Base-by-base conservation (phyloP, 2,797 vertebrate species). In the Phoeniculus purpureus region DNA sequence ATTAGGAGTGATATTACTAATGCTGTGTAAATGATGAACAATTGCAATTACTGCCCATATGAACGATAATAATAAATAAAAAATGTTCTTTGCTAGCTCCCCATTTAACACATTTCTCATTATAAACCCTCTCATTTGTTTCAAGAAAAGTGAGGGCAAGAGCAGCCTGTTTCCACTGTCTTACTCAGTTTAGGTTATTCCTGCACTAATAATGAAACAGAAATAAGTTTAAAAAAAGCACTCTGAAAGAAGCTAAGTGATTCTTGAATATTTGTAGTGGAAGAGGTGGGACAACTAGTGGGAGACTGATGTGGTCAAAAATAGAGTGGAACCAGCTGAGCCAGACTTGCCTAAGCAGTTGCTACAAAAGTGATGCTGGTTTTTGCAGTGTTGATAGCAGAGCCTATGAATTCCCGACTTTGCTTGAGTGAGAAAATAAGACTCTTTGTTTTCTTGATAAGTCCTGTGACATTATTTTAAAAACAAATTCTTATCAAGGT, bases 1-100 rank as follows among this genome's bases (percentile, higher is more conserved):
- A 86, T 73, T 52, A 76, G 68, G 29, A 87, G 32, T 11, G 47
- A 83, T 87, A 92, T 89, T 56, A 80, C 45, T 43, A 92, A 74
- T 2, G 0, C 52, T 40, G 12, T 70, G 54, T 72, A 80, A 91
- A 74, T 74, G 68, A 89, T 85, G 84, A 81, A 58, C 47, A 60
- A 37, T 26, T 89, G 48, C 23, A 94, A 88, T 79, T 80, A 13
- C 43, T 89, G 64, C 50, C 65, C 4, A 1, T 9, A 5, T 15
- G 21, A 71, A 77, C 2, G 15, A 66, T n/a, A 62, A 71, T 23
- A 79, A 87, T 62, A 77, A 94, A 92, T 68, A 7, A 71, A 4
- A 18, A 26, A 21, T 22, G 34, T 40, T 61, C 48, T 81, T 32
- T 87, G 25, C 43, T 64, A 67, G 34, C 19, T 79, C 31, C 79